Conservation (phyloP, 2,888 invertebrate species). For the Erpobdella octoculata region DNA sequence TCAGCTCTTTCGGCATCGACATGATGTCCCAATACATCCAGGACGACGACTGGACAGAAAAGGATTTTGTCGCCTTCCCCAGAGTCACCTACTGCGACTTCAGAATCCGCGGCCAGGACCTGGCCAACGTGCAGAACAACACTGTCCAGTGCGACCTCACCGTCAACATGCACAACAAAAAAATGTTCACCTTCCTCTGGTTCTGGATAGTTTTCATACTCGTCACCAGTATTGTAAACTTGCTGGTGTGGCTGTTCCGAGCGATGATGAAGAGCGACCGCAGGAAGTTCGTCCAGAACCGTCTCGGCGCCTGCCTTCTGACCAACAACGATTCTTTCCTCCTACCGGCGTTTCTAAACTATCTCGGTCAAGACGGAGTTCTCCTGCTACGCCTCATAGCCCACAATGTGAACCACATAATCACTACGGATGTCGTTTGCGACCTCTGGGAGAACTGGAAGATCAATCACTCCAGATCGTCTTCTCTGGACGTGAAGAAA, state of each 20-base stretch:
- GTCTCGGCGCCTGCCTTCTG: conserved; percentile 26
- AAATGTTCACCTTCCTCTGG: conserved; percentile 52
- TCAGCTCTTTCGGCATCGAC: conserved; percentile 48
- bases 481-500: background rate
- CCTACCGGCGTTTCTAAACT: conserved; percentile 31
- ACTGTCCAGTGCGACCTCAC: conserved; percentile 39
- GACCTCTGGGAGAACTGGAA: conserved; percentile 34
- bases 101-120: conserved; percentile 41
- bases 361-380: conserved; percentile 37
- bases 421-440: conserved; percentile 36
- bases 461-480: background rate
- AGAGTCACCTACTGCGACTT: conserved; percentile 52
- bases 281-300: conserved; percentile 44
- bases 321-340: background rate
- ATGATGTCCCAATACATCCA: conserved; percentile 37
- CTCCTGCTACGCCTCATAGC: conserved; percentile 37
- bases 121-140: conserved; percentile 33
- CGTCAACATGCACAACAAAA: conserved; percentile 44
- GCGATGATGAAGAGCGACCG: conserved; percentile 31
- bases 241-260: conserved; percentile 34
- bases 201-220: conserved; percentile 51
- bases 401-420: conserved; percentile 37
- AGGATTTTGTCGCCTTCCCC: conserved; percentile 49
- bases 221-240: conserved; percentile 25
- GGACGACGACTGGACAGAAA: conserved; percentile 32